phyloP scores from a whole-genome alignment of 1,140 invertebrate genomes.

The Marisa cornuarietis region DNA sequence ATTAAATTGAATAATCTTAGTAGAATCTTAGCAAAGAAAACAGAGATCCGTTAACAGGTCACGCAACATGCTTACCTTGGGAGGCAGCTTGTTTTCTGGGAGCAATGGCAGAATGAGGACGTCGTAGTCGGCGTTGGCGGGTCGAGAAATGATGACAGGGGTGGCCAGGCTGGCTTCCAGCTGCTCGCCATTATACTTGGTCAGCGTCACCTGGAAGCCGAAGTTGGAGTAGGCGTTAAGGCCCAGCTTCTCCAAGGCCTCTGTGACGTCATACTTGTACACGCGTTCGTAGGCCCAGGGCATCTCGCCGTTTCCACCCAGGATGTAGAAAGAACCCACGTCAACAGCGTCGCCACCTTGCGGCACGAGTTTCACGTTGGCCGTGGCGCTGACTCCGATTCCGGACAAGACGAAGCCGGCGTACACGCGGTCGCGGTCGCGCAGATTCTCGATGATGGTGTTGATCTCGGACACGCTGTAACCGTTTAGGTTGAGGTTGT shows the following conservation, averaged over 20 bases:
- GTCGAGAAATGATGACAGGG: conserved; percentile 10
- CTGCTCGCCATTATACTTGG: conserved; percentile 3
- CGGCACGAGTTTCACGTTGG: conserved; percentile 11
- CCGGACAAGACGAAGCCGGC: conserved; percentile 22
- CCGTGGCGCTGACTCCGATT: conserved; percentile 7
- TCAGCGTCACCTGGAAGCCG: conserved; percentile 20
- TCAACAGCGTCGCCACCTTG: background rate
- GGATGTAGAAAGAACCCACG: conserved; percentile 25
- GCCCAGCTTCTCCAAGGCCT: conserved; percentile 1
- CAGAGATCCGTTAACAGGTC: no score
- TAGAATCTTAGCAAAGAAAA: no score
- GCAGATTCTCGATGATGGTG: conserved; percentile 4
- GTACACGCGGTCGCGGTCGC: conserved; percentile 22
- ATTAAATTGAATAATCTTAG: no score
- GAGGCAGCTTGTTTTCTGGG: background rate
- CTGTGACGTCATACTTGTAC: conserved; percentile 30
- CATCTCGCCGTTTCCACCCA: conserved; percentile 35
- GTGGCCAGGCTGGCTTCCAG: background rate
- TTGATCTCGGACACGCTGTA: conserved; percentile 21
- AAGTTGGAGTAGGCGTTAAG: conserved; percentile 16
- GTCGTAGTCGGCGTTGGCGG: conserved; percentile 18
- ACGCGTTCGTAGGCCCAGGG: conserved; percentile 32
- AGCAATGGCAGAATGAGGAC: conserved; percentile 16
- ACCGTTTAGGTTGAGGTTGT: conserved; percentile 27
- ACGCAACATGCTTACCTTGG: conserved; percentile 10